Conservation (phyloP, 1,140 invertebrate species). For the Drosophila fuyamai region DNA sequence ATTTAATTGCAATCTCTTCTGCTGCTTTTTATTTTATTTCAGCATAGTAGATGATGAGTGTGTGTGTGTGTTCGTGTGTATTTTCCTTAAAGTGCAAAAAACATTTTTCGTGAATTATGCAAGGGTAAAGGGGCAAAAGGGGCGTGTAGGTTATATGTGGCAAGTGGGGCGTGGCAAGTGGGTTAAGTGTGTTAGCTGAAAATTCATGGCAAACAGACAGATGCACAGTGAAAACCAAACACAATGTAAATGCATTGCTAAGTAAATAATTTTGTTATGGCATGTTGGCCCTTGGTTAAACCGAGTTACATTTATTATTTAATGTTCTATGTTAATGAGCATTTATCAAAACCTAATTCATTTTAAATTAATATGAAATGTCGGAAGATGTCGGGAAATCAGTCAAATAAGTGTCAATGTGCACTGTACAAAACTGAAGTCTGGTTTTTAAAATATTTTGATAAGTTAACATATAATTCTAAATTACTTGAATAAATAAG, state of each 20-base stretch:
- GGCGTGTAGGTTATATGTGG: constrained; percentile 19
- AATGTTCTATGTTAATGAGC: background rate
- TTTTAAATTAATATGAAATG: background rate
- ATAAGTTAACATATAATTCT: too few species aligned
- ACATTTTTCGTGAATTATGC: constrained; percentile 73
- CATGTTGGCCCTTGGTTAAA: background rate
- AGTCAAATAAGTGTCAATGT: too few species aligned
- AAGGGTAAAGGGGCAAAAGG: constrained; percentile 10
- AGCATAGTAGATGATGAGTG: background rate
- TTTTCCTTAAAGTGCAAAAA: constrained; percentile 72
- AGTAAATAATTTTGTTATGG: background rate
- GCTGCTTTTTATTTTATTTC: constrained; percentile 46
- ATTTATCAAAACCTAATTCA: background rate
- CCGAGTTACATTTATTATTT: background rate
- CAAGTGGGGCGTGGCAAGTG: constrained; percentile 59
- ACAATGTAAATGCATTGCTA: background rate
- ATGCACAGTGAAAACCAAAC: background rate
- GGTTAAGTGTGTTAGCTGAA: constrained; percentile 79
- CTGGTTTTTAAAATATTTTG: too few species aligned
- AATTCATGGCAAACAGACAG: constrained; percentile 61
- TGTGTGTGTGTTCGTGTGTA: constrained; percentile 12
- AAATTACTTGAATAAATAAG: too few species aligned
- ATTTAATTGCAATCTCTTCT: constrained; percentile 42
- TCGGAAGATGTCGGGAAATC: too few species aligned
- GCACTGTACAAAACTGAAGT: too few species aligned